phyloP scores from a whole-genome alignment of 2,113 vertebrate genomes.

The Neotragus pygmaeus region DNA sequence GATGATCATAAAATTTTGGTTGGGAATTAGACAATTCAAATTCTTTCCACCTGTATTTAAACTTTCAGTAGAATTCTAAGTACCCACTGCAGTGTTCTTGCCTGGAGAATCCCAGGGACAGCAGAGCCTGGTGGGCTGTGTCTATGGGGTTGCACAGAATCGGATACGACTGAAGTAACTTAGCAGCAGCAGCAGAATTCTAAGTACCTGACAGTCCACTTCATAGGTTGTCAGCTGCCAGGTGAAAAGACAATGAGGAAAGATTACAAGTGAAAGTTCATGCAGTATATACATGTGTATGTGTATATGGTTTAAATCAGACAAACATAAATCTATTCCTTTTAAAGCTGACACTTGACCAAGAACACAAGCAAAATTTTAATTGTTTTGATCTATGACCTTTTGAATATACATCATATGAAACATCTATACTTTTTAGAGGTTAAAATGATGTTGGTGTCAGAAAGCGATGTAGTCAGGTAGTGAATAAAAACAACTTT shows the following conservation, averaged over 20 bases:
- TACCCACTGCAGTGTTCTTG: background rate
- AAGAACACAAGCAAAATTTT: conserved; percentile 9
- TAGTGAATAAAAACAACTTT: conserved; percentile 47
- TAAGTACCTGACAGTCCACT: background rate
- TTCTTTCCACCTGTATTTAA: background rate
- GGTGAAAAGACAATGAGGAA: background rate
- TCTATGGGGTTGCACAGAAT: background rate
- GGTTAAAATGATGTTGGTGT: conserved; percentile 53
- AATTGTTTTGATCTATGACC: background rate
- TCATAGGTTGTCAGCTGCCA: background rate
- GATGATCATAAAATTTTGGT: background rate
- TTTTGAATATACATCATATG: background rate
- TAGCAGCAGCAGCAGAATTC: background rate
- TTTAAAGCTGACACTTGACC: background rate
- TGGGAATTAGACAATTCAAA: background rate
- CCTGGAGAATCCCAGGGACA: background rate
- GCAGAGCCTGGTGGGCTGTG: fast-evolving
- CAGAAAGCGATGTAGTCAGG: conserved; percentile 52
- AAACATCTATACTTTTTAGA: conserved; percentile 38
- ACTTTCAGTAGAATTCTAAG: background rate
- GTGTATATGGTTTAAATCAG: background rate
- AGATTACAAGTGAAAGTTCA: conserved; percentile 13
- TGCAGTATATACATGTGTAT: background rate
- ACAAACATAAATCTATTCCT: background rate
- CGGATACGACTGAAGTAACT: too few species aligned